A percentile compares a stretch with the other conserved stretches of the same genome.
phyloP scores from a whole-genome alignment of 1,140 invertebrate species.

The Zeugodacus cucurbitae region DNA sequence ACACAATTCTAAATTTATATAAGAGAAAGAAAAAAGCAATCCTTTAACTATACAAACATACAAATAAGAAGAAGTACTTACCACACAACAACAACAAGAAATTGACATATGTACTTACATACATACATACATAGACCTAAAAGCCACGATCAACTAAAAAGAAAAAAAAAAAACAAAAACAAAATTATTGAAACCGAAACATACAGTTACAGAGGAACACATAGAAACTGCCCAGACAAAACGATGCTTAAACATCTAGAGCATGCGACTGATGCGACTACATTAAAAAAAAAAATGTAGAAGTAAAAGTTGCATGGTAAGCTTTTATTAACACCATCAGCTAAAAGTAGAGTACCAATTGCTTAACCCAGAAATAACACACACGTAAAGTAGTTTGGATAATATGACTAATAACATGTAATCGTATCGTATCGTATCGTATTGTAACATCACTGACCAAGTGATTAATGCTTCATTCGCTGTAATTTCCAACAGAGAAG shows the following conservation, averaged over 20 bases:
- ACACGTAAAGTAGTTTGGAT: conserved; percentile 33
- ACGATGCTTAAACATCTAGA: not conserved
- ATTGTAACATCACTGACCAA: not conserved
- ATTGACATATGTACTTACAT: not conserved
- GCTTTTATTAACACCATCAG: conserved; percentile 26
- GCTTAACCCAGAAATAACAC: conserved; percentile 30
- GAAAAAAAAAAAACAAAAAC: not conserved
- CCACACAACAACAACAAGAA: not conserved
- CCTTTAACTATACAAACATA: not conserved
- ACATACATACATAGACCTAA: not conserved
- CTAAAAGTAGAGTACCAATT: conserved; percentile 19
- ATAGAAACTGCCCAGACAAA: not conserved
- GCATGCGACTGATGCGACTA: conserved; percentile 5
- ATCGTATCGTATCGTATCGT: conserved; percentile 24
- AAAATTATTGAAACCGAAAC: not conserved
- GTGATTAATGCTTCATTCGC: conserved; percentile 33
- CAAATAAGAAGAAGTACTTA: not conserved
- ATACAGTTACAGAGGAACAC: not conserved
- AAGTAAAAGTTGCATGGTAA: conserved; percentile 35
- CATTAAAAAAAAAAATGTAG: not conserved
- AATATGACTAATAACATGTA: conserved; percentile 28
- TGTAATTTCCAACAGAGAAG: conserved; percentile 48
- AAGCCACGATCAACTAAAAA: not conserved
- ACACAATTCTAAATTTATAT: not conserved
- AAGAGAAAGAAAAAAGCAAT: not conserved